Conservation (phyloP, 2,888 invertebrate species). For the Eupithecia insigniata region DNA sequence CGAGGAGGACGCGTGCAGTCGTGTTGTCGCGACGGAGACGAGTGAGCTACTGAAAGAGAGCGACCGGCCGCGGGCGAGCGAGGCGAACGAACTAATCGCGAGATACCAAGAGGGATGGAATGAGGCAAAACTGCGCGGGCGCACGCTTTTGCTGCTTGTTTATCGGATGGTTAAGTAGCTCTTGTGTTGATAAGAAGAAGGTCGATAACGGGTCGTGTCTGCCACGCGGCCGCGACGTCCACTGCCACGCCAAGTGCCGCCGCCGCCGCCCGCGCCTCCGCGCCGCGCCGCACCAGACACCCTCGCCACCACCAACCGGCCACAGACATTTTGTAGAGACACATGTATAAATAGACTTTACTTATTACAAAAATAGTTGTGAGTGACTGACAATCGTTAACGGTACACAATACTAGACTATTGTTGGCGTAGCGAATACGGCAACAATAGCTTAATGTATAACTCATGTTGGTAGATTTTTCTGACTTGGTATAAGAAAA, state of each 20-base stretch:
- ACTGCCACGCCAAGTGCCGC: slow-evolving; percentile 48
- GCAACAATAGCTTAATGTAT: slow-evolving; percentile 13
- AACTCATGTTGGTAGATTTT: neutral
- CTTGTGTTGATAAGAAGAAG: slow-evolving; percentile 77
- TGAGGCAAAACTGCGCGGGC: slow-evolving; percentile 80
- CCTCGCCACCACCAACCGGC: slow-evolving; percentile 26
- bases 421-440: slow-evolving; percentile 45
- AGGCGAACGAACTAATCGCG: slow-evolving; percentile 75
- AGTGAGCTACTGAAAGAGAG: slow-evolving; percentile 72
- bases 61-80: slow-evolving; percentile 47
- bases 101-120: slow-evolving; percentile 71
- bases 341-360: slow-evolving; percentile 73
- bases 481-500: neutral
- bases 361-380: slow-evolving; percentile 70
- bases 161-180: slow-evolving; percentile 75
- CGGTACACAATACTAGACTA: slow-evolving; percentile 62
- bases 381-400: slow-evolving; percentile 71
- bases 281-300: slow-evolving; percentile 44
- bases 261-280: no score
- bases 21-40: slow-evolving; percentile 75
- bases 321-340: slow-evolving; percentile 67
- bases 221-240: slow-evolving; percentile 54
- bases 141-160: slow-evolving; percentile 82
- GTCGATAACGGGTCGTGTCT: slow-evolving; percentile 65
- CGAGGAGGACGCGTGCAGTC: slow-evolving; percentile 70